Conservation (phyloP, 1,140 invertebrate species). For the Phymastichus coffea region DNA sequence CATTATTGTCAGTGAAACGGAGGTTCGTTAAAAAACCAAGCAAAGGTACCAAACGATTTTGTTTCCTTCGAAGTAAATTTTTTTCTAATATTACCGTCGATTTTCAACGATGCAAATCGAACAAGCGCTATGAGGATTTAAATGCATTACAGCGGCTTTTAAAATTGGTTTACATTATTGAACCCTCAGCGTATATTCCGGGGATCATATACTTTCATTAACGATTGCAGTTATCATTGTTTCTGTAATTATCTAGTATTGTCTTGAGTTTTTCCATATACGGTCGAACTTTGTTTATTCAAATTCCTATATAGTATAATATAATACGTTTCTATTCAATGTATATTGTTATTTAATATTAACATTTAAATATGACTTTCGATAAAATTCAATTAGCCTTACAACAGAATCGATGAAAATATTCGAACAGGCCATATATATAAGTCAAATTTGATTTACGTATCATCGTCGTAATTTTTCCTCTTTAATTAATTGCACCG, state of each 20-base stretch:
- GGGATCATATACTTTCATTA: constrained; percentile 25
- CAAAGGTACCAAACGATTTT: constrained; percentile 5
- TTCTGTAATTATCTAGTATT: constrained; percentile 28
- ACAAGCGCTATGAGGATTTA: constrained; percentile 1
- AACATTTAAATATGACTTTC: constrained; percentile 16
- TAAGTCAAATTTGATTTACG: not conserved
- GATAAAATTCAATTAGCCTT: too few species aligned
- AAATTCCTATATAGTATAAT: constrained; percentile 8
- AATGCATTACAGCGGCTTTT: constrained; percentile 14
- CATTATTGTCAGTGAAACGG: constrained; percentile 27
- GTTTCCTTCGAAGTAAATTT: constrained; percentile 7
- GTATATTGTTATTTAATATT: constrained; percentile 10
- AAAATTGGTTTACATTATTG: constrained; percentile 10
- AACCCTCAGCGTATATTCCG: not conserved
- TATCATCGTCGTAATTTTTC: not conserved
- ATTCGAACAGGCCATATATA: not conserved
- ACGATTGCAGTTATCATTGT: constrained; percentile 20
- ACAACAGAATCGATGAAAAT: not conserved
- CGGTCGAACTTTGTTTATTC: constrained; percentile 11
- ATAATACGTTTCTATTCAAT: constrained; percentile 5
- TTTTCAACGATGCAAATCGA: constrained; percentile 5
- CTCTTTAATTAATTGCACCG: not conserved
- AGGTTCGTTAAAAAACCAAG: constrained; percentile 23
- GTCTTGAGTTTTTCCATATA: constrained; percentile 22
- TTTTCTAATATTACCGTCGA: not conserved